Evolutionary conservation across 1,140 invertebrate genomes (phyloP).

Genomic region (Daktulosphaira vitifoliae): DNA sequence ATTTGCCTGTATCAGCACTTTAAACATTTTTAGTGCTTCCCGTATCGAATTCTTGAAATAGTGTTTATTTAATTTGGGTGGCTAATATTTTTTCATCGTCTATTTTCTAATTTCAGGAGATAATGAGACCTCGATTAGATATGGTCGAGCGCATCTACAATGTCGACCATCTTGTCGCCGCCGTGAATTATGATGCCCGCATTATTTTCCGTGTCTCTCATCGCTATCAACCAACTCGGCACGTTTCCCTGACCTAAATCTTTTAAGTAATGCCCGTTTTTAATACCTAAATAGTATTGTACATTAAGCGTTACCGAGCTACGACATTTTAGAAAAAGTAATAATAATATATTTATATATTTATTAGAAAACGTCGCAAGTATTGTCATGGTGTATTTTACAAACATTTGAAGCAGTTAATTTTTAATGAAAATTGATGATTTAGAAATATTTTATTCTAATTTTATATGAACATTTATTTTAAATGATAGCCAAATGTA

Average conservation of each 20-base stretch:
- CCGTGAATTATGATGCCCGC: constrained; percentile 15
- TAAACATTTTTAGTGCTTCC: too few relatives aligned
- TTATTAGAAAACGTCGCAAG: constrained; percentile 6
- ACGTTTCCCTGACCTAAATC: constrained; percentile 18
- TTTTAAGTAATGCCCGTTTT: not conserved
- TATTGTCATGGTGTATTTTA: too few relatives aligned
- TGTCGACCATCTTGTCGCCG: not conserved
- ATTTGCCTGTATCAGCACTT: too few relatives aligned
- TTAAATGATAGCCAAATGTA: too few relatives aligned
- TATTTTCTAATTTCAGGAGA: constrained; percentile 12
- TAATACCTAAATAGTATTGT: too few relatives aligned
- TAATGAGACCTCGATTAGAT: constrained; percentile 14
- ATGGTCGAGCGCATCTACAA: not conserved
- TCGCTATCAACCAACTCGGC: constrained; percentile 6
- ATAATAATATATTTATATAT: not conserved
- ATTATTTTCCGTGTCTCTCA: constrained; percentile 4
- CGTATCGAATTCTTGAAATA: constrained; percentile 22
- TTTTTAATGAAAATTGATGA: too few relatives aligned
- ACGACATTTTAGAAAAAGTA: not conserved
- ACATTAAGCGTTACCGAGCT: not conserved
- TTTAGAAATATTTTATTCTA: too few relatives aligned
- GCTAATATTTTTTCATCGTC: not conserved
- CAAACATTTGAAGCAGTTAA: too few relatives aligned
- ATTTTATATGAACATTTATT: too few relatives aligned
- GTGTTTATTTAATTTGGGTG: not conserved